phyloP scores from a whole-genome alignment of 2,797 vertebrate genomes.

The Ceryle rudis region DNA sequence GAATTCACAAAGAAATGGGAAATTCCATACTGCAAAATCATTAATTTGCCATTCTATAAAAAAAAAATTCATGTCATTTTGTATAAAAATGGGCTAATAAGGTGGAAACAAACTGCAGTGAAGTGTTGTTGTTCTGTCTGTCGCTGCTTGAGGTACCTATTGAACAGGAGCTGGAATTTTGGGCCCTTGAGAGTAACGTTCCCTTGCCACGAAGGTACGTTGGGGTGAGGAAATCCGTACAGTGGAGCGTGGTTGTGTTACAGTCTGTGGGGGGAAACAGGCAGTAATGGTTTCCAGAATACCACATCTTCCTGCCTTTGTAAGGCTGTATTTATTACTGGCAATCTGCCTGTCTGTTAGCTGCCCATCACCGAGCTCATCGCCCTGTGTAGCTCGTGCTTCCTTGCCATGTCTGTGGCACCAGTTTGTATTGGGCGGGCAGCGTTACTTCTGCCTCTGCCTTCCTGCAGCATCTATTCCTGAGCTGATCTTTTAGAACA shows the following conservation, averaged over 20 bases:
- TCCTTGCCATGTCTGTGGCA: background rate
- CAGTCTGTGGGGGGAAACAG: too few species aligned
- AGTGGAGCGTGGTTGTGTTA: fast-evolving
- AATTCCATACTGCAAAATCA: background rate
- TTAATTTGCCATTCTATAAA: background rate
- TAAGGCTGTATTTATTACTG: background rate
- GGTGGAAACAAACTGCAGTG: background rate
- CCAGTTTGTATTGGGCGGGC: too few species aligned
- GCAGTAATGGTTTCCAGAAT: background rate
- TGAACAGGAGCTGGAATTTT: background rate
- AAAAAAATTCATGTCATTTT: background rate
- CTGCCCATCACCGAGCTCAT: fast-evolving
- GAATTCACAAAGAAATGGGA: background rate
- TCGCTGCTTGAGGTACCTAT: background rate
- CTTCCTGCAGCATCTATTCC: background rate
- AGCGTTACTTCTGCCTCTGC: background rate
- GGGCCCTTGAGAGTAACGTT: background rate
- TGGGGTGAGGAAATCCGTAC: background rate
- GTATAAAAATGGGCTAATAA: background rate
- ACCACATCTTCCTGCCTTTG: background rate
- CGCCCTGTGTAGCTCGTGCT: fast-evolving
- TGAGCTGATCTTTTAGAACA: background rate
- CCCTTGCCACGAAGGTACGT: background rate
- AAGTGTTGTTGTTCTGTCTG: background rate
- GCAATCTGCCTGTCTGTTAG: background rate